A percentile compares a stretch with the other conserved stretches of the same genome.
Conservation (phyloP, 2,797 vertebrate genomes). For the Numenius phaeopus region DNA sequence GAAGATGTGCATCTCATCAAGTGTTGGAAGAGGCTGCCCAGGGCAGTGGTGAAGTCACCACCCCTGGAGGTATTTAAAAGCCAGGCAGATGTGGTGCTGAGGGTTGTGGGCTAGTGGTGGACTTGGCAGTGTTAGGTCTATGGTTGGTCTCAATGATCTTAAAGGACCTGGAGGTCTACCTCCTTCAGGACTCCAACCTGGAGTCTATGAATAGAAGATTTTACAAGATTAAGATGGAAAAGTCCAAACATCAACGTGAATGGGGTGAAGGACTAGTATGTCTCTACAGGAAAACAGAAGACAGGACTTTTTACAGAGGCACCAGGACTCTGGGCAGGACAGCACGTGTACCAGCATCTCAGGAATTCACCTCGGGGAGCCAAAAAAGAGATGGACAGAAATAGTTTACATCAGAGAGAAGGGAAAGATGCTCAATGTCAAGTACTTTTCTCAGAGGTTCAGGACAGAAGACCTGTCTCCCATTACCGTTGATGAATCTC, state of each 20-base stretch:
- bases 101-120: not conserved
- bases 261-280: not conserved
- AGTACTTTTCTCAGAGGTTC: not conserved
- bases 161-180: not conserved
- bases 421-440: not conserved
- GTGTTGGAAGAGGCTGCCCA: not conserved
- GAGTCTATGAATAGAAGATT: not conserved
- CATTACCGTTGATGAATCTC: rapidly evolving
- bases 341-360: not conserved
- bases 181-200: too few relatives aligned
- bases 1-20: not conserved
- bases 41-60: not conserved
- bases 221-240: not conserved
- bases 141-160: too few relatives aligned
- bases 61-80: not conserved
- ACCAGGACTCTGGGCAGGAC: not conserved
- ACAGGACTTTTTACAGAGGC: not conserved
- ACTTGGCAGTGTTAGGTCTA: not conserved
- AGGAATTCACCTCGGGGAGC: not conserved
- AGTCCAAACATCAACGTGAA: not conserved
- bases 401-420: not conserved
- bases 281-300: not conserved
- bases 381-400: not conserved
- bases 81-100: not conserved
- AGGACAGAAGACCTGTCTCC: not conserved